Conservation (phyloP, 1,140 invertebrate species). For the Marisa cornuarietis region DNA sequence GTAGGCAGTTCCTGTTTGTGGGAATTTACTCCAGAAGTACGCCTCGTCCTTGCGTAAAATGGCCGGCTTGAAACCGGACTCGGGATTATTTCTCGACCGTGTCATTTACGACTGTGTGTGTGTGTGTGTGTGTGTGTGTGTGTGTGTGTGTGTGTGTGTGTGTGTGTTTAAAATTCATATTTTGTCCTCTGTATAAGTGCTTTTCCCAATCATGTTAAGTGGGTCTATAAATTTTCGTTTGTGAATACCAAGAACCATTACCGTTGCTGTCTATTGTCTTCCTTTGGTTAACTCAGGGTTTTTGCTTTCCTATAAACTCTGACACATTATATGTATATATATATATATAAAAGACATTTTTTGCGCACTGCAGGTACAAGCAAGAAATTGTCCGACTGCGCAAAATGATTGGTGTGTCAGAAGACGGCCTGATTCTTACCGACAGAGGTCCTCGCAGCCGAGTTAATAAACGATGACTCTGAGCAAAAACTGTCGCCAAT, state of each 20-base stretch:
- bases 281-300: neutral
- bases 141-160: neutral
- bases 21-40: no score
- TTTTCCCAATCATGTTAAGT: no score
- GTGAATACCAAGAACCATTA: no score
- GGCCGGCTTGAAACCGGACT: no score
- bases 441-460: slow-evolving; percentile 23
- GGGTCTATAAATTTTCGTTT: no score
- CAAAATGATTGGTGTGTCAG: slow-evolving; percentile 52
- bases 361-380: slow-evolving; percentile 52
- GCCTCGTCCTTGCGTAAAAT: no score
- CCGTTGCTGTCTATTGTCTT: neutral
- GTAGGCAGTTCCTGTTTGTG: no score
- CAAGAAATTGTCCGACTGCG: slow-evolving; percentile 56
- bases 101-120: neutral
- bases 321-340: neutral
- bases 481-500: no score
- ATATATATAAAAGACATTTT: slow-evolving; percentile 1
- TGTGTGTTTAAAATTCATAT: neutral
- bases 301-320: neutral
- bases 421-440: slow-evolving; percentile 40
- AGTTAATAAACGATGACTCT: slow-evolving; percentile 14
- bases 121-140: neutral
- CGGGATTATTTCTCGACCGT: no score
- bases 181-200: no score